Conservation (phyloP, 2,888 invertebrate species). For the Digitonthophagus gazella region DNA sequence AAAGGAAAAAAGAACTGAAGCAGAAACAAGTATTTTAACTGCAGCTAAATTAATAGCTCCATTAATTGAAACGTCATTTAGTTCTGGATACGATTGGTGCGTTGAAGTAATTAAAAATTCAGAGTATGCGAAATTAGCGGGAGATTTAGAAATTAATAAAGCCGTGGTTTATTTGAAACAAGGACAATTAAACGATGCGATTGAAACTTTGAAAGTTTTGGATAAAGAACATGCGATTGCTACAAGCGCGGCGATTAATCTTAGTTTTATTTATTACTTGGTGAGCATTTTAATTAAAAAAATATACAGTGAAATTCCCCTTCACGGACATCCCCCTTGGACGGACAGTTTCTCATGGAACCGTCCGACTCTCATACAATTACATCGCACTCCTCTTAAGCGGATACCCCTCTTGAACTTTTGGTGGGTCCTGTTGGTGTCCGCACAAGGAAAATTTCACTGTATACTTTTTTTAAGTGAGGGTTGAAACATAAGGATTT, state of each 20-base stretch:
- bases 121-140: slow-evolving; percentile 77
- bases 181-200: slow-evolving; percentile 75
- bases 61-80: slow-evolving; percentile 69
- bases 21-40: slow-evolving; percentile 79
- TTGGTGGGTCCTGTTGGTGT: too few species aligned
- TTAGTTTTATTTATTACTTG: slow-evolving; percentile 80
- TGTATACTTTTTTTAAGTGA: too few species aligned
- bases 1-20: slow-evolving; percentile 66
- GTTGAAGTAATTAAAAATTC: slow-evolving; percentile 91
- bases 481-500: too few species aligned
- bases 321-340: too few species aligned
- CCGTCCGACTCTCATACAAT: too few species aligned
- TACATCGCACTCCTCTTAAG: too few species aligned
- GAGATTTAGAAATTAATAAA: slow-evolving; percentile 88
- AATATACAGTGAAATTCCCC: too few species aligned
- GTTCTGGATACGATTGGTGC: slow-evolving; percentile 77
- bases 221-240: slow-evolving; percentile 83
- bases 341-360: too few species aligned
- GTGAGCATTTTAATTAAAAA: slow-evolving; percentile 54
- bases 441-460: too few species aligned
- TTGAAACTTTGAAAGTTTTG: slow-evolving; percentile 80
- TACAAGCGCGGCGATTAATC: slow-evolving; percentile 80
- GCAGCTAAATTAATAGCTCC: slow-evolving; percentile 88
- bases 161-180: slow-evolving; percentile 82
- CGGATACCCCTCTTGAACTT: too few species aligned